Percentiles rank a stretch among this genome's conserved stretches.
phyloP scores from a whole-genome alignment of 2,797 vertebrate genomes.

The Oreochromis grahami region DNA sequence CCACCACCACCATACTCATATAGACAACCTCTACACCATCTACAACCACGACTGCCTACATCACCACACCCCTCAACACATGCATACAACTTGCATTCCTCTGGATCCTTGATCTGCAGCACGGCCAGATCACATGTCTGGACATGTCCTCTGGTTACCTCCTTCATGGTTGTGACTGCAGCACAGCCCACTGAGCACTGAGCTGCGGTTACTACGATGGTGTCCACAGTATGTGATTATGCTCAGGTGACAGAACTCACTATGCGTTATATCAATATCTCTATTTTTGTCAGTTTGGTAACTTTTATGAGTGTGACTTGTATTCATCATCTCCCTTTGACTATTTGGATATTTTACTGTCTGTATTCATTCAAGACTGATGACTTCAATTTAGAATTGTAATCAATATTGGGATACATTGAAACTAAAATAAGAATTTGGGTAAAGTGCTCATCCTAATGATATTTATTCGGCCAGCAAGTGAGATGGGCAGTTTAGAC shows the following conservation, averaged over 20 bases:
- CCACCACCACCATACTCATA: neutral
- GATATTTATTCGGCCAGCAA: too few species aligned
- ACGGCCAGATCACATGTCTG: constrained; percentile 38
- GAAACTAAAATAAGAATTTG: too few species aligned
- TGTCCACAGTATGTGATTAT: neutral
- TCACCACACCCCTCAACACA: neutral
- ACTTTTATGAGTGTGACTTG: neutral
- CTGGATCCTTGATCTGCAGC: constrained; percentile 16
- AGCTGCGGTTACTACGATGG: neutral
- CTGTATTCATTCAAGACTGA: neutral
- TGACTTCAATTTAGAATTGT: neutral
- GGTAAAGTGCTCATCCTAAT: too few species aligned
- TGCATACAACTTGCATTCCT: constrained; percentile 14
- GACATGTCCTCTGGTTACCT: constrained; percentile 5
- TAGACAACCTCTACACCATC: neutral
- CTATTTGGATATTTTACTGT: neutral
- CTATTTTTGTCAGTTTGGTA: neutral
- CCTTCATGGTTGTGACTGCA: neutral
- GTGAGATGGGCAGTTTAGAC: too few species aligned
- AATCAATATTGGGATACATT: too few species aligned
- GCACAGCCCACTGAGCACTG: neutral
- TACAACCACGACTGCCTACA: neutral
- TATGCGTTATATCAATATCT: neutral
- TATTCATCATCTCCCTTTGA: neutral
- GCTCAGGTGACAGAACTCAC: neutral